Evolutionary conservation across 2,797 vertebrate genomes (phyloP), one percentile per base, ranked within the genome.

Genomic region (Poeciliopsis turneri): DNA sequence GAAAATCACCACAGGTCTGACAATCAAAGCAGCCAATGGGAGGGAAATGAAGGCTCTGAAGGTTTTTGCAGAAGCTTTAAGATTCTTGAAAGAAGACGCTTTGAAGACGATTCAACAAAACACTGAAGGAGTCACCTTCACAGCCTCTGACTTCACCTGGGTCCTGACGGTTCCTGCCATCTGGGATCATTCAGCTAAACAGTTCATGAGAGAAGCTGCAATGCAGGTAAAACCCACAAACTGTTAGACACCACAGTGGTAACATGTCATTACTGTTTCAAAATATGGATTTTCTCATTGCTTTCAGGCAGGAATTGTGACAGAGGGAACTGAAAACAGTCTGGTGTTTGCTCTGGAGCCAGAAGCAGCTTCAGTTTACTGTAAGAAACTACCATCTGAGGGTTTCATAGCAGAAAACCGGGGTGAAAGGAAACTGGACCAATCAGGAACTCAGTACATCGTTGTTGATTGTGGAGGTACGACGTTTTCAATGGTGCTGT

Each of bases 71-170:
- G 39, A 39, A 39, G 39, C 39, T 39, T 39, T 39, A 39, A 39
- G 39, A 7, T 39, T 39, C 39, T 4, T 39, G 6, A 39, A 39
- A 39, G 39, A 39, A 0, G 39, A 39, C 39, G 39, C 39, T 39
- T 0, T 39, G 39, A 39, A 39, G 6, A 39, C 39, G 5, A 39
- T 39, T 2, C 41, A 41, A 41, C 4, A 7, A 0, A 43, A 0
- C 12, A 33, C 33, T 30, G 0, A 0, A 15, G 72, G 33, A 18
- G 0, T 0, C 2, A 4, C 0, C 3, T 78, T 78, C 11, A 3
- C 0, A 0, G 51, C 80, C 25, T n/a, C 69, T 64, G 74, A 76
- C 75, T 68, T 81, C 57, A 73, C 46, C 74, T 77, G 75, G 55
- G 74, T 81, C 6, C n/a, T 8, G 36, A 76, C 55, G 49, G 74